These are phyloP conservation scores for Octonoba sinensis DNA, from an alignment of 2,888 invertebrate species.

Conservation along the genomic window DNA sequence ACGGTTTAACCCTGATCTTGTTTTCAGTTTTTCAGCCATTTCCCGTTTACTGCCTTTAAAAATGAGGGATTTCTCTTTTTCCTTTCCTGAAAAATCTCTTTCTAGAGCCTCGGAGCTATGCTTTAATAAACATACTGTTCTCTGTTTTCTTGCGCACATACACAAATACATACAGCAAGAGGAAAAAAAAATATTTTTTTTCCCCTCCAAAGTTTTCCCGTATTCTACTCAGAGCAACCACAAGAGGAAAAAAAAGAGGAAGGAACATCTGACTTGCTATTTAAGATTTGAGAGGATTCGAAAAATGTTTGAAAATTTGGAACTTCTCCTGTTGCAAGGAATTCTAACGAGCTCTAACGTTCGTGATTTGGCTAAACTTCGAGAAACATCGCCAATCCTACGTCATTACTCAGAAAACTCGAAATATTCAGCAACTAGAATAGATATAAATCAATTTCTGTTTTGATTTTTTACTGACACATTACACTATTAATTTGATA, in stretches of 20 bases:
- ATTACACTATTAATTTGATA: too few relatives aligned
- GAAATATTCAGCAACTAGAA: too few relatives aligned
- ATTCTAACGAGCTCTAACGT: constrained; percentile 56
- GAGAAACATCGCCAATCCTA: constrained; percentile 22
- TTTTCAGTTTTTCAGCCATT: constrained; percentile 61
- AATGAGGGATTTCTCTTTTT: constrained; percentile 28
- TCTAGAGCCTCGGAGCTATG: constrained; percentile 29
- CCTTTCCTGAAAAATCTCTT: constrained; percentile 25
- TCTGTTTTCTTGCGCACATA: constrained; percentile 10
- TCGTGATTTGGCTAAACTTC: constrained; percentile 58
- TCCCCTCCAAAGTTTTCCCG: background rate
- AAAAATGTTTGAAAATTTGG: constrained; percentile 62
- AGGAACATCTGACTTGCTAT: constrained; percentile 21
- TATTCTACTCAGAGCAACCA: too few relatives aligned
- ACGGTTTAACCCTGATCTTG: constrained; percentile 62
- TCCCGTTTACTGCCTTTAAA: constrained; percentile 52
- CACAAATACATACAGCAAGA: constrained; percentile 11
- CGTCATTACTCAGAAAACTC: too few relatives aligned
- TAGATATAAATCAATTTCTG: too few relatives aligned
- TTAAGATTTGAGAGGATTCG: constrained; percentile 14
- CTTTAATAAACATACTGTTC: constrained; percentile 59
- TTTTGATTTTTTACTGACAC: too few relatives aligned
- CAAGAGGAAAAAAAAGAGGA: constrained; percentile 6
- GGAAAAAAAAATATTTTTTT: constrained; percentile 3
- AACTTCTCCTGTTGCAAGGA: constrained; percentile 44